These are phyloP conservation scores for Hylaeus anthracinus DNA, from an alignment of 1,140 invertebrate species.

Conservation along the genomic window DNA sequence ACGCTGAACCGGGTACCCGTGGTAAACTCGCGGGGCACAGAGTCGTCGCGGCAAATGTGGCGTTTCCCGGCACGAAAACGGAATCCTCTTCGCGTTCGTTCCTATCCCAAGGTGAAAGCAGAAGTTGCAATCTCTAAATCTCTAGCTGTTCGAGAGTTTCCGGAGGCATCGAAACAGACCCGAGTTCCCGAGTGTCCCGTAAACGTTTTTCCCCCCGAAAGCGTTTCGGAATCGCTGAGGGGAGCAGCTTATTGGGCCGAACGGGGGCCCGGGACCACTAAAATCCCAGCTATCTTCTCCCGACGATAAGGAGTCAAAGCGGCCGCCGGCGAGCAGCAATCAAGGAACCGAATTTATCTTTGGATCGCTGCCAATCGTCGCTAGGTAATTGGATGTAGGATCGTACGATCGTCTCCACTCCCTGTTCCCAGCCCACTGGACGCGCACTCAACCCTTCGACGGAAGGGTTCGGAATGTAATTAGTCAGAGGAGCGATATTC, in stretches of 20 bases:
- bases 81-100: no score
- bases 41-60: no score
- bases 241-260: neutral
- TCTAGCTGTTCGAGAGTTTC: no score
- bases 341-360: slow-evolving; percentile 62
- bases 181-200: neutral
- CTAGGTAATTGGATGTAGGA: slow-evolving; percentile 75
- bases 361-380: slow-evolving; percentile 67
- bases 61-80: no score
- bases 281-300: neutral
- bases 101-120: no score
- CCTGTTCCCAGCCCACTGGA: neutral
- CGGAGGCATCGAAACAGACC: no score
- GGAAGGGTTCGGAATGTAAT: slow-evolving; percentile 74
- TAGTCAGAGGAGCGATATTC: slow-evolving; percentile 74
- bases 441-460: slow-evolving; percentile 26
- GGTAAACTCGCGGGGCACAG: no score
- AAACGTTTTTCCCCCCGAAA: neutral
- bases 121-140: no score
- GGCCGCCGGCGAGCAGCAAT: slow-evolving; percentile 40
- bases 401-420: slow-evolving; percentile 55
- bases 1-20: no score
- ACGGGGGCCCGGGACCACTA: neutral
- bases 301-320: neutral
- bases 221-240: neutral